A percentile compares a stretch with the other conserved stretches of the same genome.
These are phyloP conservation scores for Anguilla marmorata DNA, from an alignment of 2,797 vertebrate species.

Conservation along the genomic window DNA sequence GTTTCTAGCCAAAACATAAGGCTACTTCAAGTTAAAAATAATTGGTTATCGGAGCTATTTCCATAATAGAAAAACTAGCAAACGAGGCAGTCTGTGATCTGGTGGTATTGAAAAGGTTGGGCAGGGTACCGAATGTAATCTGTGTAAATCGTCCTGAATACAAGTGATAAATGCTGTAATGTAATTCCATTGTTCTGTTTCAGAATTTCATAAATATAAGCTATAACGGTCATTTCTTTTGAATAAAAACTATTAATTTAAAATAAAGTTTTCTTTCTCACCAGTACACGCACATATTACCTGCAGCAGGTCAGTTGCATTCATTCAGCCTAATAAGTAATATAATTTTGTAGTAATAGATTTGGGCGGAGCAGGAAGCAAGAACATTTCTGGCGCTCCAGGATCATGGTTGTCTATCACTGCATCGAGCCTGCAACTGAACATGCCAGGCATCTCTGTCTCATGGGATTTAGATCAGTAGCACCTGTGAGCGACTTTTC, in stretches of 20 bases:
- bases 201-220: background rate
- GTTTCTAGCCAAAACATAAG: background rate
- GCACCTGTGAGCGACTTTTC: background rate
- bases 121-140: too few relatives aligned
- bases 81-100: background rate
- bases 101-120: too few relatives aligned
- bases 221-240: background rate
- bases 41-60: background rate
- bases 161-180: background rate
- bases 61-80: background rate
- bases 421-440: too few relatives aligned
- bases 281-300: background rate
- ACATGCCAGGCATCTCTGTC: too few relatives aligned
- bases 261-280: background rate
- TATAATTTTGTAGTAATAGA: too few relatives aligned
- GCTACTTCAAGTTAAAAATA: background rate
- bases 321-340: background rate
- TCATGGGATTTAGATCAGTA: background rate
- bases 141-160: too few relatives aligned
- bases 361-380: too few relatives aligned
- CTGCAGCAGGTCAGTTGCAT: background rate
- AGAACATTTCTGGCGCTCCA: too few relatives aligned
- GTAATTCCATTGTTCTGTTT: background rate
- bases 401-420: too few relatives aligned
- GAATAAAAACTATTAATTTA: background rate